Percentiles rank a stretch among this genome's conserved stretches.
Evolutionary conservation across 1,140 invertebrate species (phyloP).

Genomic region (Aphelinus certus): DNA sequence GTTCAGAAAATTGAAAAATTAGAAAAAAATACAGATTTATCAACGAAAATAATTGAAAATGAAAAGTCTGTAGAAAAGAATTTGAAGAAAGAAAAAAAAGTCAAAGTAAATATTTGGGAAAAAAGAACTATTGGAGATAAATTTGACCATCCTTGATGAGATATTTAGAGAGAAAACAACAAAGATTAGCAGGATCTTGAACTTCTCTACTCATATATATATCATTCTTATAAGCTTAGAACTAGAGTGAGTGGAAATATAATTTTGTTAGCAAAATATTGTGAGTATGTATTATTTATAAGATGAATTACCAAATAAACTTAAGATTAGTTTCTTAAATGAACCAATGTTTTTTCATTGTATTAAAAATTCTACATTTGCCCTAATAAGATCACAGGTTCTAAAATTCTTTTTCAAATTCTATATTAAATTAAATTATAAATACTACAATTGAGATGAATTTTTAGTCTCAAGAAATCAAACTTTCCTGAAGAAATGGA

Average conservation of each 20-base stretch:
- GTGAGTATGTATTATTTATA: not conserved
- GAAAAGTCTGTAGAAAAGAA: not conserved
- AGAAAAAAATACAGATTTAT: too few relatives aligned
- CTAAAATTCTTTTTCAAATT: too few relatives aligned
- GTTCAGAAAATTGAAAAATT: too few relatives aligned
- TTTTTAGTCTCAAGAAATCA: too few relatives aligned
- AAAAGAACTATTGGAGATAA: constrained; percentile 84
- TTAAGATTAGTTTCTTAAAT: not conserved
- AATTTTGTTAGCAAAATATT: not conserved
- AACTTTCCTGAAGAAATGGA: too few relatives aligned
- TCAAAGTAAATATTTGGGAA: constrained; percentile 79
- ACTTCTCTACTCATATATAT: too few relatives aligned
- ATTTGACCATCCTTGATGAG: constrained; percentile 82
- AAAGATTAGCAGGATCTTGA: constrained; percentile 51
- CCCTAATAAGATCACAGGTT: too few relatives aligned
- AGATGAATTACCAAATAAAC: not conserved
- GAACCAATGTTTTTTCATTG: not conserved
- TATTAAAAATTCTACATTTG: too few relatives aligned
- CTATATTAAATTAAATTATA: too few relatives aligned
- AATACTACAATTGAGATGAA: too few relatives aligned
- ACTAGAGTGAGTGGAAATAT: not conserved
- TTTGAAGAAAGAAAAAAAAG: not conserved
- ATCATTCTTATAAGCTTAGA: too few relatives aligned
- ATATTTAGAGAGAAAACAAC: constrained; percentile 81
- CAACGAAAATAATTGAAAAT: not conserved